A percentile compares a stretch with the other conserved stretches of the same genome.
phyloP scores from a whole-genome alignment of 2,113 vertebrate genomes.

The Tragelaphus imberbis region DNA sequence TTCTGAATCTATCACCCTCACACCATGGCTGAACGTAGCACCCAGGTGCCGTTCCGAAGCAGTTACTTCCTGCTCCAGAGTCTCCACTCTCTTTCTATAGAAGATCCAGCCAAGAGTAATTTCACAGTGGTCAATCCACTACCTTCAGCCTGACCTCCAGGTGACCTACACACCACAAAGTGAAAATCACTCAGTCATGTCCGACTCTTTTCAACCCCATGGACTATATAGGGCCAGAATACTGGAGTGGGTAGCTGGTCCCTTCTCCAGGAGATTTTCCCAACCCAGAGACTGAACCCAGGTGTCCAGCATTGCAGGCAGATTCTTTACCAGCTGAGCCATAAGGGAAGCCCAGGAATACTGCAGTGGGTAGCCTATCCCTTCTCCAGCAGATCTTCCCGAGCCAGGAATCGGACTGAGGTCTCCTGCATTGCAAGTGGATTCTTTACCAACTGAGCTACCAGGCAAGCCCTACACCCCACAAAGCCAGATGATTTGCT shows the following conservation, averaged over 20 bases:
- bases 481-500: not conserved
- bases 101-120: not conserved
- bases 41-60: not conserved
- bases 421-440: not conserved
- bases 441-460: not conserved
- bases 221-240: not conserved
- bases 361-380: not conserved
- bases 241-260: not conserved
- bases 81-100: not conserved
- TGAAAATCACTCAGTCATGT: not conserved
- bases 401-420: too few relatives aligned
- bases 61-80: not conserved
- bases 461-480: not conserved
- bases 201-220: rapidly evolving
- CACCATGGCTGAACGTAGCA: rapidly evolving
- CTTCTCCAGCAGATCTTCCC: too few relatives aligned
- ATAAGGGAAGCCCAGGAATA: not conserved
- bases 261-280: not conserved
- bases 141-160: not conserved
- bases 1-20: not conserved
- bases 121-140: not conserved
- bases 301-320: not conserved
- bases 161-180: not conserved
- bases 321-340: not conserved
- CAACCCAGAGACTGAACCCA: not conserved